Evolutionary conservation across 2,797 vertebrate species (phyloP).

Genomic region (Leuciscus waleckii): DNA sequence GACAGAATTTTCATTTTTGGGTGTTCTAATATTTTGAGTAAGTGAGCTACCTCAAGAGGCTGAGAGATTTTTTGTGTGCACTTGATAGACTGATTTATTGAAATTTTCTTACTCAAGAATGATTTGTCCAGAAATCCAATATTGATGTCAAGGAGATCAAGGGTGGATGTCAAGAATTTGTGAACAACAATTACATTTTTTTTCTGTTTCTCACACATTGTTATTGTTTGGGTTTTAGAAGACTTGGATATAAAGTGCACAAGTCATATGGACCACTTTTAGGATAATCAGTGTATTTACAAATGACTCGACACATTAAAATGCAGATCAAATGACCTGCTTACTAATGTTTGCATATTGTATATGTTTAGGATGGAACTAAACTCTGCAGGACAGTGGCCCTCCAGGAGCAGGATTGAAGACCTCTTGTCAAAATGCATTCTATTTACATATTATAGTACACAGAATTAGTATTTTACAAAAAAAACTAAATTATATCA

Average conservation of each 20-base stretch:
- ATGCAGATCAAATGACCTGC: background rate
- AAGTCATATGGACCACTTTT: background rate
- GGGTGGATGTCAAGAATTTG: background rate
- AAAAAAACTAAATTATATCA: background rate
- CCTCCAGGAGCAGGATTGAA: background rate
- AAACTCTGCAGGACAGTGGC: no score
- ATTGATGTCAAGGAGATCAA: background rate
- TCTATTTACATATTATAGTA: slow-evolving; percentile 6
- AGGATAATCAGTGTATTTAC: background rate
- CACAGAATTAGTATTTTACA: no score
- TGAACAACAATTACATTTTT: background rate
- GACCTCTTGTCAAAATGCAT: background rate
- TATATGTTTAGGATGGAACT: background rate
- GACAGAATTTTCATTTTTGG: no score
- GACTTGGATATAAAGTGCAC: background rate
- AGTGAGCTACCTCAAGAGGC: no score
- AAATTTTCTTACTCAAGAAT: background rate
- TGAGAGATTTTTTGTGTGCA: background rate
- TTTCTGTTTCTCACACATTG: background rate
- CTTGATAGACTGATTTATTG: background rate
- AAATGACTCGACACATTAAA: background rate
- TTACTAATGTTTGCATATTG: background rate
- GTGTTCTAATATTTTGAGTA: no score
- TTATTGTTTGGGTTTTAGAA: background rate
- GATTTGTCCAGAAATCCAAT: background rate